phyloP scores from a whole-genome alignment of 2,113 vertebrate species.

The Castor canadensis region DNA sequence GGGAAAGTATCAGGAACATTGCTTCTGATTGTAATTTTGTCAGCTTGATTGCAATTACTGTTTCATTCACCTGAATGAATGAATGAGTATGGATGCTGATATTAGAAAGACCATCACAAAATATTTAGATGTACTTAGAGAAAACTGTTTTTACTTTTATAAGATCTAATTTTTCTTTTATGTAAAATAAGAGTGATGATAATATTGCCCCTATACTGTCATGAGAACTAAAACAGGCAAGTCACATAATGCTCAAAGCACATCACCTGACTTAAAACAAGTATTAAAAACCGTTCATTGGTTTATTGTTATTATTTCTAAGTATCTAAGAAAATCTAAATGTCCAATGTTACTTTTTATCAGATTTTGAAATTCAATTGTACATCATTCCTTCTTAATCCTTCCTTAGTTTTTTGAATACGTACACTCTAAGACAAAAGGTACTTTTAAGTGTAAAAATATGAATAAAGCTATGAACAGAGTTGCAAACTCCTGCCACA shows the following conservation, averaged over 20 bases:
- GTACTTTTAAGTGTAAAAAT: background rate
- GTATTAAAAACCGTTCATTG: background rate
- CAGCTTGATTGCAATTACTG: background rate
- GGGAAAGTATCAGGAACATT: background rate
- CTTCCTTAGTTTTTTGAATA: background rate
- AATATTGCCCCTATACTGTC: background rate
- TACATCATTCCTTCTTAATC: background rate
- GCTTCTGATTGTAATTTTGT: background rate
- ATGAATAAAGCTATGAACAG: background rate
- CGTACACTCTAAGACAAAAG: background rate
- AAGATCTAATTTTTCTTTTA: background rate
- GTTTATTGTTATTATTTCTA: conserved; percentile 31
- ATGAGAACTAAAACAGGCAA: background rate
- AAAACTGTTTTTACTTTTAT: background rate
- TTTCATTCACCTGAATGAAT: background rate
- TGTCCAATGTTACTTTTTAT: background rate
- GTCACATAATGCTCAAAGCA: background rate
- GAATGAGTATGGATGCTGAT: background rate
- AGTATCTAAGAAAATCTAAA: conserved; percentile 4
- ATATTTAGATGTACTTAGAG: background rate
- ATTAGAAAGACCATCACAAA: background rate
- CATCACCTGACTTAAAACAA: background rate
- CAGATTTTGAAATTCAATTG: background rate
- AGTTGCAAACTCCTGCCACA: no score
- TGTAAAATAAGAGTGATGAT: background rate